Percentiles rank a stretch among this genome's conserved stretches.
These are phyloP conservation scores for Furnarius figulus DNA, from an alignment of 2,113 vertebrate genomes.

Conservation along the genomic window DNA sequence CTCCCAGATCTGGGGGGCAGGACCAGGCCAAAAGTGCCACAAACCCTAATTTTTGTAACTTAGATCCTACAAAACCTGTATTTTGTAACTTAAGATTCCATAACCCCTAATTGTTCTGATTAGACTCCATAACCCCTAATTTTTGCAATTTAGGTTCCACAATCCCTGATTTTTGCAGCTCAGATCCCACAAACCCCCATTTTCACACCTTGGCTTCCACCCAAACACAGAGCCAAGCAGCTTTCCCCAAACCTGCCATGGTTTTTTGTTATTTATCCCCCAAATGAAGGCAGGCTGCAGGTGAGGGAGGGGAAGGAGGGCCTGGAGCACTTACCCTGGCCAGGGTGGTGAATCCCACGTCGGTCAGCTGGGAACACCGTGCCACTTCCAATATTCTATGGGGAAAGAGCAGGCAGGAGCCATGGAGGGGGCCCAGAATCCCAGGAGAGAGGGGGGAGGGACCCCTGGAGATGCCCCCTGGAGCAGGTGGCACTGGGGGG, in stretches of 20 bases:
- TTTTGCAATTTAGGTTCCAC: too few relatives aligned
- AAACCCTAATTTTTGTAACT: fast-evolving
- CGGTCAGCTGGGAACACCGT: conserved; percentile 95
- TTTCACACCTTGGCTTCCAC: not conserved
- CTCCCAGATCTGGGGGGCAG: not conserved
- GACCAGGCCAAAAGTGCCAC: fast-evolving
- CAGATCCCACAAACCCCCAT: not conserved
- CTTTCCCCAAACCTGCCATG: not conserved
- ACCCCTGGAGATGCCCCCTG: not conserved
- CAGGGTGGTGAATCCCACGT: conserved; percentile 94
- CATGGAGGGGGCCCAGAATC: not conserved
- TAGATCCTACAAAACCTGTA: not conserved
- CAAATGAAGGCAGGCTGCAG: not conserved
- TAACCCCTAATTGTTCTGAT: too few relatives aligned
- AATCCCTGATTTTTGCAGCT: too few relatives aligned
- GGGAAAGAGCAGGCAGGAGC: not conserved
- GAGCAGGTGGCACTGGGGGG: not conserved
- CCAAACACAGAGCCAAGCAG: fast-evolving
- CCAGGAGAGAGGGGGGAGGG: not conserved
- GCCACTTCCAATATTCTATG: conserved; percentile 97
- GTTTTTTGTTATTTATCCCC: not conserved
- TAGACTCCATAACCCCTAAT: too few relatives aligned
- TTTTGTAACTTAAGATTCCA: not conserved
- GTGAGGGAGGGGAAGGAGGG: not conserved
- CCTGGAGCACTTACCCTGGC: conserved; percentile 83